A percentile compares a stretch with the other conserved stretches of the same genome.
Evolutionary conservation across 2,113 vertebrate genomes (phyloP).

Genomic region (Ornithorhynchus anatinus): DNA sequence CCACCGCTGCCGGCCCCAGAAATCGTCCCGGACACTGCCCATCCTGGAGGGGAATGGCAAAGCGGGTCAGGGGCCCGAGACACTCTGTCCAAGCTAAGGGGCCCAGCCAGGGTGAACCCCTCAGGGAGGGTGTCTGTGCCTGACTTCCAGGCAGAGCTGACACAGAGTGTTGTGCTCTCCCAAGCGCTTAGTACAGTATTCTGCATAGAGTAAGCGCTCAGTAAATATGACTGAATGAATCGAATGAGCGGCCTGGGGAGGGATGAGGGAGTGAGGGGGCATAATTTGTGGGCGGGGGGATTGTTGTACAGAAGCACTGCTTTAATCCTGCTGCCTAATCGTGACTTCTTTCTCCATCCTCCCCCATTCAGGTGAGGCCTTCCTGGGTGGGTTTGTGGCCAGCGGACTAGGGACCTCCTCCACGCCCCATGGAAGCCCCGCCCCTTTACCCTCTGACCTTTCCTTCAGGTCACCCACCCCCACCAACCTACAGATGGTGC

Average conservation of each 20-base stretch:
- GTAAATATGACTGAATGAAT: no score
- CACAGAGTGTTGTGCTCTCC: no score
- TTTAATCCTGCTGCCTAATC: neutral
- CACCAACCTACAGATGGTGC: conserved; percentile 82
- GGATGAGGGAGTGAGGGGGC: no score
- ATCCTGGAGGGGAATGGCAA: neutral
- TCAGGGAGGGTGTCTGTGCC: no score
- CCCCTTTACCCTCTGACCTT: conserved; percentile 72
- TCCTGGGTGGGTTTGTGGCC: conserved; percentile 79
- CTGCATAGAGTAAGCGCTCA: no score
- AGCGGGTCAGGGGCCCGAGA: neutral
- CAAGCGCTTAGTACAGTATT: no score
- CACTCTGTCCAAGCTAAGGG: neutral
- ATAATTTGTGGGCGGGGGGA: neutral
- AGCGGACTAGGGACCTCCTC: conserved; percentile 70
- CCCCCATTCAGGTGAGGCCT: conserved; percentile 77
- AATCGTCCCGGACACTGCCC: accelerated
- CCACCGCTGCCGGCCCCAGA: no score
- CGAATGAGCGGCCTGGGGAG: no score
- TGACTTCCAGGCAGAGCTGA: no score
- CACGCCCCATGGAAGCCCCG: conserved; percentile 36
- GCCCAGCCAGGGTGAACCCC: neutral
- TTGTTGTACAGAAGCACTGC: neutral
- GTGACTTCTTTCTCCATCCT: conserved; percentile 23
- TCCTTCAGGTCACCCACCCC: conserved; percentile 80